Percentiles rank a stretch among this genome's conserved stretches.
These are phyloP conservation scores for Coracopsis vasa DNA, from an alignment of 2,113 vertebrate species.

Conservation along the genomic window DNA sequence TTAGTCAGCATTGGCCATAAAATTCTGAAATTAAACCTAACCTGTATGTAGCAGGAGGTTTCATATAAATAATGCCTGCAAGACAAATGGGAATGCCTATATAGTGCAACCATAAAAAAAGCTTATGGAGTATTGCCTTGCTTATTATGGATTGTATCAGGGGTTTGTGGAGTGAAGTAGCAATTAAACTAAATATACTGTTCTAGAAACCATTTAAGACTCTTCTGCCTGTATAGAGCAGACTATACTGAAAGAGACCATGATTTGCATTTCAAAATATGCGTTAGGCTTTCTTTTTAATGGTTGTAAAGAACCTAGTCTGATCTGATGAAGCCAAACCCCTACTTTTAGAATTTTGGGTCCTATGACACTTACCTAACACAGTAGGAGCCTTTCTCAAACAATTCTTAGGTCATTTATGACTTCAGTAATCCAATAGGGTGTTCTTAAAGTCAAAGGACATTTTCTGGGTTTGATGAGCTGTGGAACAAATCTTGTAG, in stretches of 20 bases:
- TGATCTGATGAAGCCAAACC: background rate
- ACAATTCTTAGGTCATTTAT: background rate
- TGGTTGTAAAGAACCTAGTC: background rate
- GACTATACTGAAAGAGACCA: background rate
- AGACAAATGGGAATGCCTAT: background rate
- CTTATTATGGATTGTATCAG: constrained; percentile 29
- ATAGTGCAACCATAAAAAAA: background rate
- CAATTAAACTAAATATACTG: constrained; percentile 22
- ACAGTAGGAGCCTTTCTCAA: background rate
- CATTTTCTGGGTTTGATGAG: background rate
- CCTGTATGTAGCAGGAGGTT: background rate
- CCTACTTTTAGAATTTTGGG: background rate
- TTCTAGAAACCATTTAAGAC: constrained; percentile 8
- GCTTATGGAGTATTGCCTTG: background rate
- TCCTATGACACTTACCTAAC: background rate
- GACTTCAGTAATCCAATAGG: background rate
- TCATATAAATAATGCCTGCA: constrained; percentile 22
- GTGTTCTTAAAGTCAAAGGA: background rate
- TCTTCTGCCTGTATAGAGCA: background rate
- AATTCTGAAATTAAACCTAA: background rate
- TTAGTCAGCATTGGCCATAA: background rate
- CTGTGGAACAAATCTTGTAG: background rate
- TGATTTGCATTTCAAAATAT: background rate
- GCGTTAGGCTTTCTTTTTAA: background rate
- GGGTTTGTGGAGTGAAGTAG: background rate